These are phyloP conservation scores for Arvicanthis niloticus DNA, from an alignment of 2,113 vertebrate species.

Conservation along the genomic window DNA sequence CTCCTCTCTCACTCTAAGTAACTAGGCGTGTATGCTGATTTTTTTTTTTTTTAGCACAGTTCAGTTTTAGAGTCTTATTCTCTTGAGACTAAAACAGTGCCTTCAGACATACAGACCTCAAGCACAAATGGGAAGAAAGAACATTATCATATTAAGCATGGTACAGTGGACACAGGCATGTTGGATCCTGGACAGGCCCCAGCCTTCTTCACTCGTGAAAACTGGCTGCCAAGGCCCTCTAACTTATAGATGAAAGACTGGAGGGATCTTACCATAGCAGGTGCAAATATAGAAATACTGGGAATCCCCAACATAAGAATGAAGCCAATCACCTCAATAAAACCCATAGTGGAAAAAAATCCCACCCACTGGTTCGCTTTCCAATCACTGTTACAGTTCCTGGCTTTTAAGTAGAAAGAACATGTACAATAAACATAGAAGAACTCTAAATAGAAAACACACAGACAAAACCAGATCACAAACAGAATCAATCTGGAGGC, in stretches of 20 bases:
- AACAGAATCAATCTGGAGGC: background rate
- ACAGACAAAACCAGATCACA: background rate
- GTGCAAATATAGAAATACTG: background rate
- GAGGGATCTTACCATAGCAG: conserved; percentile 38
- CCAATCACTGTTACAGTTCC: conserved; percentile 5
- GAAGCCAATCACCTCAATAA: background rate
- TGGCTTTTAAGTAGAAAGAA: conserved; percentile 24
- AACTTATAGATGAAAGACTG: background rate
- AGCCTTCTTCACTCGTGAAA: background rate
- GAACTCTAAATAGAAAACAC: conserved; percentile 41
- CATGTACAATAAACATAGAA: background rate
- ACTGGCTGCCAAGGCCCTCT: background rate
- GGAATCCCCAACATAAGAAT: conserved; percentile 26
- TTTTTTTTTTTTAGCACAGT: background rate
- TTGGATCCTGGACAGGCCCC: background rate
- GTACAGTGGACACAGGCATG: background rate
- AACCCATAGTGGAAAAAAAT: background rate
- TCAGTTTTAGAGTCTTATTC: conserved; percentile 33
- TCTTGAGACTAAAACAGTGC: conserved; percentile 18
- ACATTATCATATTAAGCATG: background rate
- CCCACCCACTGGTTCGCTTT: conserved; percentile 33
- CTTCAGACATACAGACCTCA: background rate
- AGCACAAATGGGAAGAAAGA: background rate
- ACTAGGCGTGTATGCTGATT: background rate
- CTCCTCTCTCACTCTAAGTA: background rate